Conservation (phyloP, 2,888 invertebrate species). For the Anthoptus insignis region DNA sequence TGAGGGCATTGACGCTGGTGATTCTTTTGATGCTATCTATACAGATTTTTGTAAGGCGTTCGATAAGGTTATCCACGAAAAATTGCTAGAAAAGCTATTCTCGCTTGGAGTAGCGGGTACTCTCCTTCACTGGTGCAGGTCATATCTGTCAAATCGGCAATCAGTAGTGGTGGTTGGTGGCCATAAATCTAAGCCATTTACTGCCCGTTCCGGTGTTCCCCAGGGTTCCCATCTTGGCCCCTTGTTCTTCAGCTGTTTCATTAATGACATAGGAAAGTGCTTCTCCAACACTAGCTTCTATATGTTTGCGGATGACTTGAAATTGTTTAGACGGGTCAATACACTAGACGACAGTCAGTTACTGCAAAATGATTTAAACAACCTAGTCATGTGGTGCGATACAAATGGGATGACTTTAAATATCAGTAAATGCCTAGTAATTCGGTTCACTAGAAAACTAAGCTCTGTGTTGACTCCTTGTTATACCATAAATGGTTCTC, state of each 20-base stretch:
- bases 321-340: too few relatives aligned
- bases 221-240: neutral
- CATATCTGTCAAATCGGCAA: constrained; percentile 6
- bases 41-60: constrained; percentile 27
- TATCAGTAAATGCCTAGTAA: too few relatives aligned
- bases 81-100: constrained; percentile 23
- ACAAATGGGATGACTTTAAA: too few relatives aligned
- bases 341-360: too few relatives aligned
- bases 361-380: too few relatives aligned
- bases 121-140: constrained; percentile 14
- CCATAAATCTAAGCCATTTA: constrained; percentile 13
- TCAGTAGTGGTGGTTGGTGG: constrained; percentile 13
- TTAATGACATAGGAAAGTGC: constrained; percentile 36
- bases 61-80: constrained; percentile 30
- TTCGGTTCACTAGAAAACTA: too few relatives aligned
- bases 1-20: constrained; percentile 29
- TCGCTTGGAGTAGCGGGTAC: constrained; percentile 6
- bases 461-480: too few relatives aligned
- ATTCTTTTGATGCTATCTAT: constrained; percentile 23
- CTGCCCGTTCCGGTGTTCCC: neutral
- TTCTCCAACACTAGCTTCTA: too few relatives aligned
- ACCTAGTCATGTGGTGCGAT: too few relatives aligned
- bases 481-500: too few relatives aligned
- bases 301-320: too few relatives aligned
- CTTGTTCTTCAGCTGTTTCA: constrained; percentile 30